Evolutionary conservation across 1,140 invertebrate genomes (phyloP).

Genomic region (Drosophila athabasca): DNA sequence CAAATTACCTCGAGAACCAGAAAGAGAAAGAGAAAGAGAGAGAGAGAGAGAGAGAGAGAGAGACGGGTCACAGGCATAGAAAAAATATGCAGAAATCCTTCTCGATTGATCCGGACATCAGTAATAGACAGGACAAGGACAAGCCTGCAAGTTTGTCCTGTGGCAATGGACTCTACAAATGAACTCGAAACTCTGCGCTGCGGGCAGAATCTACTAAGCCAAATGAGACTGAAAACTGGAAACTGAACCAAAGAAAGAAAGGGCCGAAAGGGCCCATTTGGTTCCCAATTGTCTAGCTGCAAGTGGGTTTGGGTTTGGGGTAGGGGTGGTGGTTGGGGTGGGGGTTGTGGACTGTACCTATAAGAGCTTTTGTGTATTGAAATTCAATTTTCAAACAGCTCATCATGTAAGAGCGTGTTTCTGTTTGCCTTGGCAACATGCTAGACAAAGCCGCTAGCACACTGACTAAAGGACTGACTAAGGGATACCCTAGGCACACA

Average conservation of each 20-base stretch:
- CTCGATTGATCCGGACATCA: no score
- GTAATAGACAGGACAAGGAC: slow-evolving; percentile 2
- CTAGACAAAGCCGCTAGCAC: slow-evolving; percentile 46
- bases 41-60: no score
- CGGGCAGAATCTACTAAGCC: slow-evolving; percentile 34
- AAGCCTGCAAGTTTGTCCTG: slow-evolving; percentile 14
- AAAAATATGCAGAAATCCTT: slow-evolving; percentile 6
- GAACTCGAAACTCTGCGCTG: no score
- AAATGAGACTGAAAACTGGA: slow-evolving; percentile 37
- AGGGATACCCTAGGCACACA: slow-evolving; percentile 14
- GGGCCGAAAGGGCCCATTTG: neutral
- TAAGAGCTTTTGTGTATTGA: slow-evolving; percentile 64
- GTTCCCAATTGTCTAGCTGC: slow-evolving; percentile 27
- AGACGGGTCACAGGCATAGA: neutral
- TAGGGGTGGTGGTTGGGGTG: neutral
- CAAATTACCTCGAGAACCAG: slow-evolving; percentile 28
- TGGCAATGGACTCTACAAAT: neutral
- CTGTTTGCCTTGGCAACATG: slow-evolving; percentile 51
- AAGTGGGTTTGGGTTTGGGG: neutral
- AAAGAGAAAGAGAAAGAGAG: no score
- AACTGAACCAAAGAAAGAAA: slow-evolving; percentile 25
- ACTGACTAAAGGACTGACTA: slow-evolving; percentile 1
- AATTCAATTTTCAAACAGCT: slow-evolving; percentile 66
- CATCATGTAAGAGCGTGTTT: slow-evolving; percentile 61
- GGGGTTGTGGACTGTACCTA: neutral